phyloP scores from a whole-genome alignment of 2,113 vertebrate species.

The Plotosus lineatus region DNA sequence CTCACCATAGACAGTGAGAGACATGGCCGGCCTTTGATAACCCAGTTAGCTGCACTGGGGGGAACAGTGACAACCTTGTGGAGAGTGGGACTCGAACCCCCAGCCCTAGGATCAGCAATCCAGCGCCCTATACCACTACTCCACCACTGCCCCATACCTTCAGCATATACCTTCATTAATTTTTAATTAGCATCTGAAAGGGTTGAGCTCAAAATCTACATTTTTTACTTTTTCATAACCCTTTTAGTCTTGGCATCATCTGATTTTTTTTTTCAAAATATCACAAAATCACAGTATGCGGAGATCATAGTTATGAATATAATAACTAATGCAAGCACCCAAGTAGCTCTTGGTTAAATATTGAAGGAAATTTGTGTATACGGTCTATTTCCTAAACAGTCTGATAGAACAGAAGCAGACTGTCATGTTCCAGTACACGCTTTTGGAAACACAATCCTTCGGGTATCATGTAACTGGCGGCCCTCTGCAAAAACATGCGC shows the following conservation, averaged over 20 bases:
- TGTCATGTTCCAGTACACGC: conserved; percentile 11
- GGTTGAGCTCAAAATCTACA: not conserved
- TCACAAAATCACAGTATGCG: not conserved
- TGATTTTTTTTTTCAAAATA: not conserved
- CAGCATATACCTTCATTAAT: too few species aligned
- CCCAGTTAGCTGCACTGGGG: too few species aligned
- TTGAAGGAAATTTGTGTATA: not conserved
- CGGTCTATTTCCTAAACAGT: not conserved
- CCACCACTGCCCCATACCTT: too few species aligned
- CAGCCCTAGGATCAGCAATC: too few species aligned
- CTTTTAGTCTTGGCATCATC: not conserved
- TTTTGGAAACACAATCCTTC: conserved; percentile 35
- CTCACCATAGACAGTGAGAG: too few species aligned
- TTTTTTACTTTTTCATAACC: not conserved
- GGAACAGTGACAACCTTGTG: too few species aligned
- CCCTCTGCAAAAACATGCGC: conserved; percentile 30
- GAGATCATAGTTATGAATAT: not conserved
- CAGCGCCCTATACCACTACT: too few species aligned
- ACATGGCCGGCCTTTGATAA: too few species aligned
- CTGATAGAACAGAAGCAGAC: conserved; percentile 24
- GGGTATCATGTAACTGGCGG: conserved; percentile 13
- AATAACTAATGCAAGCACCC: not conserved
- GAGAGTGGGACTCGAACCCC: too few species aligned
- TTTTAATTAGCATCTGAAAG: not conserved
- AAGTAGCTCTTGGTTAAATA: not conserved